Percentiles rank a stretch among this genome's conserved stretches.
Conservation (phyloP, 2,797 vertebrate genomes). For the Thaleichthys pacificus region DNA sequence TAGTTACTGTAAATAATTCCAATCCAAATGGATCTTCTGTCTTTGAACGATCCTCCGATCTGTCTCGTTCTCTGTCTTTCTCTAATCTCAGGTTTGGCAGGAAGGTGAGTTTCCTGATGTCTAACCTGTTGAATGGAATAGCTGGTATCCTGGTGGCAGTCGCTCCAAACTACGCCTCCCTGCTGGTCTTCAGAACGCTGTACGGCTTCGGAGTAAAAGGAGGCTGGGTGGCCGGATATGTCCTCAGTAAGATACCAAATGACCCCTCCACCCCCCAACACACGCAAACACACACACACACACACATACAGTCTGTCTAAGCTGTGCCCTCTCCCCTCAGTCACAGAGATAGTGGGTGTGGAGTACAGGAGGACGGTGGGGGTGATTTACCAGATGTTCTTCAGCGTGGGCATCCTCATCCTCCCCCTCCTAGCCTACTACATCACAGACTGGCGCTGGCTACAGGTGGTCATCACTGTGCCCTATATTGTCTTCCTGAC, state of each 20-base stretch:
- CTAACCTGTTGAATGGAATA: conserved; percentile 82
- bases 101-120: conserved; percentile 84
- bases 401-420: conserved; percentile 88
- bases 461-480: conserved; percentile 85
- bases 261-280: neutral
- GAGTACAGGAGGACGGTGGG: conserved; percentile 87
- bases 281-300: neutral
- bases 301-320: neutral
- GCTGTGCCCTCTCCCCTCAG: conserved; percentile 65
- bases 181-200: conserved; percentile 87
- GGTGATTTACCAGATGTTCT: conserved; percentile 90
- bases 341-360: conserved; percentile 93
- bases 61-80: neutral
- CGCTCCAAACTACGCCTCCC: conserved; percentile 82
- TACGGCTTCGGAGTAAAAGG: conserved; percentile 91
- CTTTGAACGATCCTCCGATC: too few relatives aligned
- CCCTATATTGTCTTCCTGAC: conserved; percentile 88
- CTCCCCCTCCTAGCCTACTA: conserved; percentile 91
- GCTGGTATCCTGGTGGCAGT: conserved; percentile 88
- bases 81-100: conserved; percentile 83
- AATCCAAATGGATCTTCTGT: neutral
- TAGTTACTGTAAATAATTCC: neutral
- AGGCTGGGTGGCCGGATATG: conserved; percentile 90
- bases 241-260: conserved; percentile 81
- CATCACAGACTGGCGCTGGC: conserved; percentile 87